Evolutionary conservation across 2,888 invertebrate species (phyloP).

Genomic region (Eilema sororculum): DNA sequence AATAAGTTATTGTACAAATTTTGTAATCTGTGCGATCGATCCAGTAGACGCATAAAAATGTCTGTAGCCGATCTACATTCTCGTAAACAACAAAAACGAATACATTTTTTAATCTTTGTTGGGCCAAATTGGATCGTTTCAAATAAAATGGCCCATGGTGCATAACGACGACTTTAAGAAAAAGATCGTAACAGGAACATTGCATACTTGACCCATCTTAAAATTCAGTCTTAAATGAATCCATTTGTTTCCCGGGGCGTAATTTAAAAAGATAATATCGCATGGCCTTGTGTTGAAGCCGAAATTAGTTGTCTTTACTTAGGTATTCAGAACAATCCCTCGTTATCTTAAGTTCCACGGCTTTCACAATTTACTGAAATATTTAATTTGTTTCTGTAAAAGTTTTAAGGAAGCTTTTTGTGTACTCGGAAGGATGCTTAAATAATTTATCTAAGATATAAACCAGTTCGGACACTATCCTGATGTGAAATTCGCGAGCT

Average conservation of each 20-base stretch:
- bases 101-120: slow-evolving; percentile 16
- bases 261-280: slow-evolving; percentile 57
- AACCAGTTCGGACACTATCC: slow-evolving; percentile 25
- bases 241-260: slow-evolving; percentile 49
- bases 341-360: slow-evolving; percentile 52
- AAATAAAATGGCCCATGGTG: slow-evolving; percentile 23
- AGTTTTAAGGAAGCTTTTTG: slow-evolving; percentile 21
- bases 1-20: background rate
- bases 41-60: background rate
- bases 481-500: background rate
- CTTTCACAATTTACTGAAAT: slow-evolving; percentile 45
- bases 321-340: slow-evolving; percentile 51
- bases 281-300: slow-evolving; percentile 38
- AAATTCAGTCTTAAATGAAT: slow-evolving; percentile 42
- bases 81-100: background rate
- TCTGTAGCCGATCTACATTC: background rate
- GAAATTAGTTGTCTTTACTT: slow-evolving; percentile 51
- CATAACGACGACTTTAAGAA: slow-evolving; percentile 20
- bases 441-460: slow-evolving; percentile 34
- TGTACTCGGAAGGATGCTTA: slow-evolving; percentile 3
- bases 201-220: slow-evolving; percentile 22
- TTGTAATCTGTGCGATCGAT: too few species aligned
- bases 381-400: slow-evolving; percentile 52
- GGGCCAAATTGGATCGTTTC: slow-evolving; percentile 18
- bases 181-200: slow-evolving; percentile 16